Evolutionary conservation across 2,888 invertebrate species (phyloP).

Genomic region (Trypoxylon attenuatum): DNA sequence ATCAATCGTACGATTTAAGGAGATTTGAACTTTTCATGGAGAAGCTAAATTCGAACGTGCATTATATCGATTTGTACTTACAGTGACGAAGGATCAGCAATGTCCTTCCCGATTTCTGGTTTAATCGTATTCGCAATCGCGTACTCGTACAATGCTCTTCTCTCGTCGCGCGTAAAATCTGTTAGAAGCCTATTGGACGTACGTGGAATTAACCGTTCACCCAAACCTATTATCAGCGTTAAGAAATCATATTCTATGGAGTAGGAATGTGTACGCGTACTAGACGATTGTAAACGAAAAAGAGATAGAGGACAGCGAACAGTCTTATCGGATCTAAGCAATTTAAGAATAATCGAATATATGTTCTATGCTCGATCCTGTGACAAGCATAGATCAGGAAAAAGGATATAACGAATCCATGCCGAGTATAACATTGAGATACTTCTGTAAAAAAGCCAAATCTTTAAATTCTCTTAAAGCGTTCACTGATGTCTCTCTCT

Average conservation of each 20-base stretch:
- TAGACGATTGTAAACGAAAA: conserved; percentile 2
- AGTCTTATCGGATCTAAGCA: too few relatives aligned
- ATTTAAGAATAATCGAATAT: too few relatives aligned
- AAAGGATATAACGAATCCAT: conserved; percentile 71
- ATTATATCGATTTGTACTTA: conserved; percentile 46
- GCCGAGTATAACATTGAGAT: conserved; percentile 64
- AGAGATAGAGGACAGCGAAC: too few relatives aligned
- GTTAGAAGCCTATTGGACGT: conserved; percentile 71
- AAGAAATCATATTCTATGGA: conserved; percentile 48
- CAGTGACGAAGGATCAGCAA: too few relatives aligned
- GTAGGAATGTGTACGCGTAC: conserved; percentile 17
- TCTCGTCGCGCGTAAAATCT: conserved; percentile 73
- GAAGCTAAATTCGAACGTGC: not conserved
- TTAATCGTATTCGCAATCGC: conserved; percentile 66
- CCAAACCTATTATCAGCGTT: conserved; percentile 65
- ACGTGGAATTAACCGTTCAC: conserved; percentile 69
- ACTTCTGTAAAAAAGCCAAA: conserved; percentile 69
- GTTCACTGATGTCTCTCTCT: not conserved
- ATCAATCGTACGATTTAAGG: not conserved
- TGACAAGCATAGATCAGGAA: conserved; percentile 72
- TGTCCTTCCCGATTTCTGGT: conserved; percentile 66
- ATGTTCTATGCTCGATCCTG: too few relatives aligned
- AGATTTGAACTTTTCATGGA: not conserved
- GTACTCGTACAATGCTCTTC: conserved; percentile 70
- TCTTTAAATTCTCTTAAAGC: conserved; percentile 46